Evolutionary conservation across 2,797 vertebrate species (phyloP).

Genomic region (Tokudaia muenninki): DNA sequence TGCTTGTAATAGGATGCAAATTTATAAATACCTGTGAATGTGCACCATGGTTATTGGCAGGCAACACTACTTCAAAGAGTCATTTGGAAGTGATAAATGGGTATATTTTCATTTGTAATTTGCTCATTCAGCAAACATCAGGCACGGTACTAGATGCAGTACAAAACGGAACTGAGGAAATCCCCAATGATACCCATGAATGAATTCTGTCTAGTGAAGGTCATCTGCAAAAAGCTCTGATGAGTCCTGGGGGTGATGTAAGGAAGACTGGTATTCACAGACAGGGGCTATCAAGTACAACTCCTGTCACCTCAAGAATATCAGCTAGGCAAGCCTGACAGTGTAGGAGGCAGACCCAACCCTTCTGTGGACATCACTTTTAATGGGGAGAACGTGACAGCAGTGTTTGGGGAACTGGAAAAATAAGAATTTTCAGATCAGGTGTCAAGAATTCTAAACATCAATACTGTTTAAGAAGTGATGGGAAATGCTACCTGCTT

Average conservation of each 20-base stretch:
- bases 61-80: constrained; percentile 6
- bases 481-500: neutral
- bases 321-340: neutral
- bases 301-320: neutral
- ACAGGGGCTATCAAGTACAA: neutral
- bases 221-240: neutral
- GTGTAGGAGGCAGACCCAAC: neutral
- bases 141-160: constrained; percentile 41
- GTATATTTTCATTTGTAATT: constrained; percentile 54
- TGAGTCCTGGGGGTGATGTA: neutral
- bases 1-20: constrained; percentile 68
- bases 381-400: neutral
- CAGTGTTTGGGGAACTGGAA: neutral
- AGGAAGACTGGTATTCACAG: neutral
- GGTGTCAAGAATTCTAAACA: neutral
- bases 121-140: constrained; percentile 61
- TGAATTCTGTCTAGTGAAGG: neutral
- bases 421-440: neutral
- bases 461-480: neutral
- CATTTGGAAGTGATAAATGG: constrained; percentile 60
- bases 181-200: neutral
- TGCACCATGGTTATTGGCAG: neutral
- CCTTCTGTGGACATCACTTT: neutral
- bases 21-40: constrained; percentile 68
- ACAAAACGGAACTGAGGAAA: constrained; percentile 18